Evolutionary conservation across 2,113 vertebrate genomes (phyloP), one percentile per base, ranked within the genome.

Genomic region (Megaleporinus macrocephalus): DNA sequence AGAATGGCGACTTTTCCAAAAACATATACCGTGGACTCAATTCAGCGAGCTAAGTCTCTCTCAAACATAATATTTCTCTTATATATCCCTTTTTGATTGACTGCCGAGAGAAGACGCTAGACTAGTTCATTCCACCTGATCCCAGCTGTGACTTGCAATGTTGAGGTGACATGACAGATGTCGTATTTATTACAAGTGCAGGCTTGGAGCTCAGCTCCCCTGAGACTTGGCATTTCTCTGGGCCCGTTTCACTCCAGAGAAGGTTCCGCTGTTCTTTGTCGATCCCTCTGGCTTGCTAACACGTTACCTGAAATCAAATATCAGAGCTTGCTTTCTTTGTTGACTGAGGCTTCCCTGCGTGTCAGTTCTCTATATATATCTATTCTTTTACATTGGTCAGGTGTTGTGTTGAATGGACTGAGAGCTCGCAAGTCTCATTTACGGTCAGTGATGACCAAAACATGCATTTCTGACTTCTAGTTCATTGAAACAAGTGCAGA

Each of bases 11-110:
- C 47, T 26, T 53, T 41, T 20, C n/a, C 7, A 20, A 49, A n/a
- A 79, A 70, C 49, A 27, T 49, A 16, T 24, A 29, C 47, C 44
- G 53, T 26, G 5, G 22, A 44, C 3, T 1, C 65, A 33, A 13
- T 26, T 11, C 51, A n/a, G 14, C 3, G 18, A 10, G 53, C 18
- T 24, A 57, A 78, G 76, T 68, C 77, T 70, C 77, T 41, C 24
- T 20, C 77, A 70, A 79, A 79, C 65, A 59, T 55, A 6, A 57
- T 59, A 59, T 29, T n/a, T 70, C 33, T n/a, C 13, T 4, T n/a
- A 59, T 79, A 59, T 70, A 71, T 79, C 41, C 66, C 16, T 70
- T 26, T 18, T 80, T 80, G 78, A 72, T 72, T 71, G 81, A 82
- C 65, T 62, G 22, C 26, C 16, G 36, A 82, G 14, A 44, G 33